These are phyloP conservation scores for Allophyes oxyacanthae DNA, from an alignment of 2,888 invertebrate species.

Conservation along the genomic window DNA sequence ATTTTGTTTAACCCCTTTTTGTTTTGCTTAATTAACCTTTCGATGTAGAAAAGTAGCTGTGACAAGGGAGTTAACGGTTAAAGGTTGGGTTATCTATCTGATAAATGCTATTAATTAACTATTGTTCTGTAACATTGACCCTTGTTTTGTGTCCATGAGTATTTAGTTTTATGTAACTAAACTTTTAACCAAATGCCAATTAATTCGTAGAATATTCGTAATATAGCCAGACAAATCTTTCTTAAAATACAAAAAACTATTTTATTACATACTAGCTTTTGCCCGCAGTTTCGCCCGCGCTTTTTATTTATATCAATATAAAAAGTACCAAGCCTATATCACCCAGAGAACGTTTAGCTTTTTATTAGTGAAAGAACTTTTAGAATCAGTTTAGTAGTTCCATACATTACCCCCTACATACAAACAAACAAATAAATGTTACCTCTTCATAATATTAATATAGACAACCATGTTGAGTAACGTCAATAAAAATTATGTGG, in stretches of 20 bases:
- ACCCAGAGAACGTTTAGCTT: no score
- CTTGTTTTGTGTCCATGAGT: constrained; percentile 1
- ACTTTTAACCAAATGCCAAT: neutral
- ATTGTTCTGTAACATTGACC: constrained; percentile 18
- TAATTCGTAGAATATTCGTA: neutral
- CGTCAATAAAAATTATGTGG: constrained; percentile 68
- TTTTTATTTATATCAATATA: no score
- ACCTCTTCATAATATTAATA: no score
- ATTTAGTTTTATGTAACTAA: constrained; percentile 1
- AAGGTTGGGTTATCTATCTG: constrained; percentile 64
- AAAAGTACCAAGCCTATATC: no score
- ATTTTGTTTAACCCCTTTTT: constrained; percentile 89
- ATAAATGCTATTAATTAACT: constrained; percentile 52
- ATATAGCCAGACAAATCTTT: neutral
- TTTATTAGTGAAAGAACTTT: no score
- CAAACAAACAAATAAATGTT: no score
- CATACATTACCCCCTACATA: no score
- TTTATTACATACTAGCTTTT: no score
- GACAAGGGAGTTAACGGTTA: constrained; percentile 64
- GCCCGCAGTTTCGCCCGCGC: no score
- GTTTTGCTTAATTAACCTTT: constrained; percentile 89
- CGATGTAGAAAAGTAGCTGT: constrained; percentile 76
- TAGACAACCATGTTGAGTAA: constrained; percentile 53
- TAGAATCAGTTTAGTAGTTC: no score
- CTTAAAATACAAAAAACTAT: constrained; percentile 7